Evolutionary conservation across 2,888 invertebrate genomes (phyloP).

Genomic region (Folsomia manolachei): DNA sequence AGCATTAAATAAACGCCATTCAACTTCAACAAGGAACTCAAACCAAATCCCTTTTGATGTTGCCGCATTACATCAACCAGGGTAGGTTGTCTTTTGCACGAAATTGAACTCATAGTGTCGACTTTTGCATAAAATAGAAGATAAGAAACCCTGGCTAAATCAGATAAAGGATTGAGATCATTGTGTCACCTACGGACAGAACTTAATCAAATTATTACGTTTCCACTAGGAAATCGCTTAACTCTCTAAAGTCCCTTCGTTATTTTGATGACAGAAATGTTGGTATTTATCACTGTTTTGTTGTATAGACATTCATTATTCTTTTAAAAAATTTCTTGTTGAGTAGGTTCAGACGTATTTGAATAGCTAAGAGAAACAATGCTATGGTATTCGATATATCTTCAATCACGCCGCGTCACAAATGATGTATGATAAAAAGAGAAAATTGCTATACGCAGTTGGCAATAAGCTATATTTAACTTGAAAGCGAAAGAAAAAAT

Average conservation of each 20-base stretch:
- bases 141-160: not conserved
- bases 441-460: not conserved
- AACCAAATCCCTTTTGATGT: not conserved
- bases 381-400: too few relatives aligned
- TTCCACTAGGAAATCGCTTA: too few relatives aligned
- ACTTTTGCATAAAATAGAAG: not conserved
- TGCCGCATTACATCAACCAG: not conserved
- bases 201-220: constrained; percentile 1
- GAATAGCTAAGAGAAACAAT: too few relatives aligned
- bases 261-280: too few relatives aligned
- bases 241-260: too few relatives aligned
- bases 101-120: not conserved
- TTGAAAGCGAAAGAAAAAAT: not conserved
- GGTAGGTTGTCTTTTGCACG: not conserved
- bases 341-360: too few relatives aligned
- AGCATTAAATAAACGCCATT: constrained; percentile 1
- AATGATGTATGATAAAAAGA: too few relatives aligned
- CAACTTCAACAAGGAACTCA: not conserved
- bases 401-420: too few relatives aligned
- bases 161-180: not conserved
- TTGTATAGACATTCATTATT: too few relatives aligned
- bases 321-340: too few relatives aligned
- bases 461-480: not conserved
- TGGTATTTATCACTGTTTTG: too few relatives aligned
- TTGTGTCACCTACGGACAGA: not conserved